Conservation (phyloP, 1,140 invertebrate species). For the Druon quercuslanigerum region DNA sequence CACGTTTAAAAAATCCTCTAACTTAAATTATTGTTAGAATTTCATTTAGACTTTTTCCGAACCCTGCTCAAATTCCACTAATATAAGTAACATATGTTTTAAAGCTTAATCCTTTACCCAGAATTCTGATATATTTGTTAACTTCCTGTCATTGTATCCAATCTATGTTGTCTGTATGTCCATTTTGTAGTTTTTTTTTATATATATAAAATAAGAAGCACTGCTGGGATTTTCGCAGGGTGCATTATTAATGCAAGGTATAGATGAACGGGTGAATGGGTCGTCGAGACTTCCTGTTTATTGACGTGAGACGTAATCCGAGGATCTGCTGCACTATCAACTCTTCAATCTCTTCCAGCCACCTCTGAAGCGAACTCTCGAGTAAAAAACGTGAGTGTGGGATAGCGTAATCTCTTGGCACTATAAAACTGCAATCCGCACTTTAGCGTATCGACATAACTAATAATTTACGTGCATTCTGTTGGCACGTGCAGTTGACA, state of each 20-base stretch:
- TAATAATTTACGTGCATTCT: constrained; percentile 57
- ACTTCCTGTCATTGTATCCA: no score
- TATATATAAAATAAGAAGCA: no score
- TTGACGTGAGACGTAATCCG: constrained; percentile 20
- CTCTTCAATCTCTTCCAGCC: background rate
- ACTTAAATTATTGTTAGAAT: no score
- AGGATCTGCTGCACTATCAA: background rate
- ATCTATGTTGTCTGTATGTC: no score
- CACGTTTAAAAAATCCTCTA: no score
- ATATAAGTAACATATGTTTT: no score
- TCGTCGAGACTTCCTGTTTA: constrained; percentile 11
- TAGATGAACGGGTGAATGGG: constrained; percentile 7
- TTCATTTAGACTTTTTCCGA: no score
- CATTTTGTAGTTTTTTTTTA: no score
- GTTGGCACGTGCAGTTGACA: constrained; percentile 58
- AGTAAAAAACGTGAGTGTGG: background rate
- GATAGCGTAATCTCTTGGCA: constrained; percentile 55
- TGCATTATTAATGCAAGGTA: background rate
- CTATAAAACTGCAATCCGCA: constrained; percentile 43
- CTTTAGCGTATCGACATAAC: constrained; percentile 52
- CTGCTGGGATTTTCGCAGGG: no score
- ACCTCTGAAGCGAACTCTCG: background rate
- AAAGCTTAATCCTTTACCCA: no score
- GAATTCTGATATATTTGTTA: no score
- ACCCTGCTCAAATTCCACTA: no score